phyloP scores from a whole-genome alignment of 2,797 vertebrate species.

The Phrynocephalus forsythii region DNA sequence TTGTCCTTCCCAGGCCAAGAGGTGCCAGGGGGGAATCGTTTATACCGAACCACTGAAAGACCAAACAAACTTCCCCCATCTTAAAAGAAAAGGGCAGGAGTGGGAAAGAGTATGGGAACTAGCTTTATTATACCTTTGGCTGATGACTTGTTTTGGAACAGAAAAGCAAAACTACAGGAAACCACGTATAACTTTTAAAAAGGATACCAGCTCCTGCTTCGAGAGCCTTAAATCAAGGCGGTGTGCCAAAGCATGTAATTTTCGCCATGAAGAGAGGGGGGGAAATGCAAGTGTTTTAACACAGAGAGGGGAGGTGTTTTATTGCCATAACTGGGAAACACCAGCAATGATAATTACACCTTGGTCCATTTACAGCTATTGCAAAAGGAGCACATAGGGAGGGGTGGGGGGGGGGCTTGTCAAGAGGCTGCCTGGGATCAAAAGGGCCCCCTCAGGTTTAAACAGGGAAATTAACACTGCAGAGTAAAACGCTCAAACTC shows the following conservation, averaged over 20 bases:
- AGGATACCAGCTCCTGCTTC: neutral
- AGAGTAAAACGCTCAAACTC: constrained; percentile 67
- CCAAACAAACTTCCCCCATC: neutral
- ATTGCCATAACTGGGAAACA: constrained; percentile 55
- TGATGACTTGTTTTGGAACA: neutral
- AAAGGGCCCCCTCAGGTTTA: constrained; percentile 67
- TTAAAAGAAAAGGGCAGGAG: neutral
- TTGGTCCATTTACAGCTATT: constrained; percentile 68
- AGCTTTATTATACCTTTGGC: rapidly evolving
- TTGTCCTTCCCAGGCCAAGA: neutral
- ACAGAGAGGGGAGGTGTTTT: constrained; percentile 57
- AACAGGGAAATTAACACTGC: constrained; percentile 72
- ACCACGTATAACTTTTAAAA: neutral
- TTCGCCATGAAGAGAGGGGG: constrained; percentile 49
- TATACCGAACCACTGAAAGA: neutral
- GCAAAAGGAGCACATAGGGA: constrained; percentile 64
- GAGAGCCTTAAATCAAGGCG: neutral
- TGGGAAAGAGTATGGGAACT: neutral
- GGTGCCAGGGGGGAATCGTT: rapidly evolving
- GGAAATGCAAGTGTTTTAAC: constrained; percentile 65
- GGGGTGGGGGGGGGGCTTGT: constrained; percentile 48
- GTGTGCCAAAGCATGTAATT: constrained; percentile 50
- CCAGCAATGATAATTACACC: constrained; percentile 72
- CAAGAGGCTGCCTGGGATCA: constrained; percentile 68
- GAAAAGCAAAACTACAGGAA: neutral